Percentiles rank a stretch among this genome's conserved stretches.
phyloP scores from a whole-genome alignment of 2,113 vertebrate genomes.

The Geococcyx californianus region DNA sequence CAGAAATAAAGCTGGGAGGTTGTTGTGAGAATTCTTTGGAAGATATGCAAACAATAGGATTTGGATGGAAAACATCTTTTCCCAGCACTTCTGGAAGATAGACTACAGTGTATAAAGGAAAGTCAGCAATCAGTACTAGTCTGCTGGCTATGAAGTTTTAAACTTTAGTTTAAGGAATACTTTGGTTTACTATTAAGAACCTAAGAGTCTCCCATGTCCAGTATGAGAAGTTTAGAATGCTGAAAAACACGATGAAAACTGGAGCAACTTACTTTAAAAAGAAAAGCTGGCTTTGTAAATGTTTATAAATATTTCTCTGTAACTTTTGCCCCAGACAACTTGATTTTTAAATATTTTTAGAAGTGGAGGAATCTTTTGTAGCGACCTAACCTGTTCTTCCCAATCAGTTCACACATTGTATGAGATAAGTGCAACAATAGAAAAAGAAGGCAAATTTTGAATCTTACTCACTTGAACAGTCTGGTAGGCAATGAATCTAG shows the following conservation, averaged over 20 bases:
- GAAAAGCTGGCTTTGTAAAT: not conserved
- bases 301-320: not conserved
- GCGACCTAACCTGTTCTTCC: not conserved
- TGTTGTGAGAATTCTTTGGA: not conserved
- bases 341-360: not conserved
- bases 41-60: not conserved
- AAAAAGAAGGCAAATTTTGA: not conserved
- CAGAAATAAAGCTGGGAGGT: not conserved
- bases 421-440: not conserved
- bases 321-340: accelerated
- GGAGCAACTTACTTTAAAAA: not conserved
- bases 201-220: not conserved
- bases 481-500: not conserved
- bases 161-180: not conserved
- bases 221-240: not conserved
- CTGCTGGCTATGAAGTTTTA: not conserved
- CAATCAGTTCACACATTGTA: not conserved
- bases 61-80: not conserved
- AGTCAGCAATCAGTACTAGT: not conserved
- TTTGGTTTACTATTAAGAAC: not conserved
- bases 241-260: not conserved
- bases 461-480: not conserved
- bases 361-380: not conserved
- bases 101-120: not conserved
- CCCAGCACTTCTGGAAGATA: not conserved